These are phyloP conservation scores for Helicoverpa armigera DNA, from an alignment of 1,140 invertebrate genomes.

Conservation along the genomic window DNA sequence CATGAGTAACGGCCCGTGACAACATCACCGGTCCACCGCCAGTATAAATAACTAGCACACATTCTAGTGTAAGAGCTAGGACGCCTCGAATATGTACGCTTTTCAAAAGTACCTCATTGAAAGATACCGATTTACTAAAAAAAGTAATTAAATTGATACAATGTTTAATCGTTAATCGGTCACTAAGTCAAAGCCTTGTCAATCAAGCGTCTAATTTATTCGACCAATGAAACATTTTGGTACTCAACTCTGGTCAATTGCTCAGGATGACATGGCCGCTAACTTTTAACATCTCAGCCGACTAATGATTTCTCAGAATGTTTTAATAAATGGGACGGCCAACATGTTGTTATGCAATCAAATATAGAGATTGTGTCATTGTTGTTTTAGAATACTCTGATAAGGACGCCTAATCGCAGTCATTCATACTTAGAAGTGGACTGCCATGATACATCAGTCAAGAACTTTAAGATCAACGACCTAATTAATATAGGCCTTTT, in stretches of 20 bases:
- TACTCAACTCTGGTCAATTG: constrained; percentile 7
- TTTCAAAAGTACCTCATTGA: too few species aligned
- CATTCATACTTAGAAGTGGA: constrained; percentile 22
- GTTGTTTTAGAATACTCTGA: constrained; percentile 28
- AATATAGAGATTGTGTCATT: constrained; percentile 43
- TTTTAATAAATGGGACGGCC: constrained; percentile 47
- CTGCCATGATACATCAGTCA: not conserved
- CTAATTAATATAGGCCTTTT: not conserved
- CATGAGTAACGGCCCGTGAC: constrained; percentile 19
- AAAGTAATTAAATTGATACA: not conserved
- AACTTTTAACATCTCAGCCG: not conserved
- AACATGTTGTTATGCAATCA: constrained; percentile 43
- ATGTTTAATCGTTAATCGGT: not conserved
- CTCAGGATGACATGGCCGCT: not conserved
- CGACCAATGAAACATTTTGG: not conserved
- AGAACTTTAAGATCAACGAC: not conserved
- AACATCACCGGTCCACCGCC: not conserved
- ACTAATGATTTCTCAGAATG: constrained; percentile 53
- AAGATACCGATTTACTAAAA: not conserved
- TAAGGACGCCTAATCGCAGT: not conserved
- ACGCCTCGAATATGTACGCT: too few species aligned
- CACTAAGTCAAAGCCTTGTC: constrained; percentile 3
- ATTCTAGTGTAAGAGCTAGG: constrained; percentile 8
- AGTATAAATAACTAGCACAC: constrained; percentile 27
- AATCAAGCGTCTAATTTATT: not conserved